Base-by-base conservation (phyloP, 2,888 invertebrate species). In the Thera britannica region DNA sequence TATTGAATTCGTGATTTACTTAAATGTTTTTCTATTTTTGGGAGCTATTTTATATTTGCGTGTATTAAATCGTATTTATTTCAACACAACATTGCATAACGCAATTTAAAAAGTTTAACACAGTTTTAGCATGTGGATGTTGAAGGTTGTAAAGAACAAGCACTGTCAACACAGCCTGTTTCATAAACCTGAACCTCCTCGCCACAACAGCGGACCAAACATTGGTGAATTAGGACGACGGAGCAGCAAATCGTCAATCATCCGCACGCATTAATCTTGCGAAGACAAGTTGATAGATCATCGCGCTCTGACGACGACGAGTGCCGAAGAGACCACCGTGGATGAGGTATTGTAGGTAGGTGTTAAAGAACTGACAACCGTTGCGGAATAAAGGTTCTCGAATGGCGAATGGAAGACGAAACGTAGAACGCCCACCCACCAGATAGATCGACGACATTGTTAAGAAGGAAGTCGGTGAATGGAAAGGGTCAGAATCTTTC, bases 271-370 rank as follows among this genome's bases (percentile, higher is more conserved):
- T 93, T 93, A 92, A 93, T 93, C 93, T 93, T 92, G 87, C 88
- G 92, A 83, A 92, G 93, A 93, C 93, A 93, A 92, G 89, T 92
- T 93, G 93, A 93, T 92, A 92, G 92, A 92, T 92, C 92, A 92
- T 92, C 90, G 90, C 88, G 84, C 79, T 83, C 85, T 80, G 83
- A 73, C 82, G 75, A 78, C 72, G 82, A 57, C n/a, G 72, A 82
- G 71, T 65, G 64, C 56, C 9, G 57, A 66, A 72, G 3, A 1
- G 54, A n/a, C 6, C 44, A 12, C 52, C 44, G 46, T 79, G 81
- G 89, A 88, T 83, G 66, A 65, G 88, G 84, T 67, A 85, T 56
- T 3, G 2, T 2, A n/a, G 48, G 23, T 23, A 48, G 3, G 48
- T 38, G n/a, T 48, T 48, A 2, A 4, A 23, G 1, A 23, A 23